phyloP scores from a whole-genome alignment of 2,113 vertebrate genomes.

The Taxidea taxus region DNA sequence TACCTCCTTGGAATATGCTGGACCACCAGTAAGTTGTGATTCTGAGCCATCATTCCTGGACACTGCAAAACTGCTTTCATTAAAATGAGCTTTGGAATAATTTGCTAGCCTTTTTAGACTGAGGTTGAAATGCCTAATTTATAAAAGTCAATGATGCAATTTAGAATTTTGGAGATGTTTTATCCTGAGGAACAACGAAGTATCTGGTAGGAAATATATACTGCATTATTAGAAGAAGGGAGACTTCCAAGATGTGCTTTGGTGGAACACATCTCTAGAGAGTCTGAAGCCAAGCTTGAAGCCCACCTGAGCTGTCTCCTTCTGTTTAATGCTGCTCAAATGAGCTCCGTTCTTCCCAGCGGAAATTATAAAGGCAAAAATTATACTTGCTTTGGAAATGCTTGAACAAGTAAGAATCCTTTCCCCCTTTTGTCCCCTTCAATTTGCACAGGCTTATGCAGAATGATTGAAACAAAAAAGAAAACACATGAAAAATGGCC shows the following conservation, averaged over 20 bases:
- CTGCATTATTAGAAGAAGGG: neutral
- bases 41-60: neutral
- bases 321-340: neutral
- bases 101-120: neutral
- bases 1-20: neutral
- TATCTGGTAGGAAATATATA: neutral
- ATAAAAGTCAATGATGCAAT: neutral
- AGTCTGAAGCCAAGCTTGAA: neutral
- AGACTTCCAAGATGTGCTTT: neutral
- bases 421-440: neutral
- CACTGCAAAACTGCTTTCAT: neutral
- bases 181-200: neutral
- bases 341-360: neutral
- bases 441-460: neutral
- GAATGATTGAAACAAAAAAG: neutral
- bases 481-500: neutral
- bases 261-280: neutral
- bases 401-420: neutral
- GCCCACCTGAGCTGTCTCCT: neutral
- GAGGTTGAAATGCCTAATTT: neutral
- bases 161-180: neutral
- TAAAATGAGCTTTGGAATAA: neutral
- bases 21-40: neutral
- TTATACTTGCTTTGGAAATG: neutral
- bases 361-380: slow-evolving; percentile 27